Evolutionary conservation across 2,113 vertebrate genomes (phyloP), one percentile per base, ranked within the genome.

Genomic region (Trematocara unimaculatum): DNA sequence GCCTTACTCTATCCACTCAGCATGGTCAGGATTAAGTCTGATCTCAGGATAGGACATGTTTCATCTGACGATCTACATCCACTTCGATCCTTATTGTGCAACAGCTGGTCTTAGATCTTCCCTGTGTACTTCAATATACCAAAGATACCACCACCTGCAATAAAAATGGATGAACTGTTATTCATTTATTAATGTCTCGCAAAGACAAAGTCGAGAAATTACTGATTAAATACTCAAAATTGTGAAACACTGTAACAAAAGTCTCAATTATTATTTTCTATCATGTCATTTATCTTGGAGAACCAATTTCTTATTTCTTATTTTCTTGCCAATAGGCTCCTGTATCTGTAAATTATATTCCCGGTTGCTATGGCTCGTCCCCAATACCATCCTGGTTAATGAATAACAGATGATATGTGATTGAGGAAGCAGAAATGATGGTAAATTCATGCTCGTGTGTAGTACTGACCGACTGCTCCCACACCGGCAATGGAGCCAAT

Each of bases 101-200:
- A 2, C n/a, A 40, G 6, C 17, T 72, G 12, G 3, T 67, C 51
- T 95, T 55, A 95, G 35, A 95, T 20, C 85, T 5, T 96, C 9
- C 92, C 89, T 8, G 72, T 93, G 87, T 51, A 95, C 87, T 93
- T 95, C 86, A 96, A 84, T 4, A 9, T 11, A 4, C 93, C 95
- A 70, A 91, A 96, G 81, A 96, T 62, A 2, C 95, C 96, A 3
- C 96, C 96, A 91, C 95, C 96, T 96, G 89, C 20, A 91, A 87
- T 11, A 74, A 35, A 84, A 2, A 85, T 1, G 17, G 26, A 54
- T 0, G 0, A 15, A 6, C 13, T 1, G 15, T 51, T 55, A 84
- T 45, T 40, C 3, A 20, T 67, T 67, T 67, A 67, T 67, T 70
- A 54, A 54, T 62, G 14, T 45, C 23, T 74, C 1, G 6, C 15